phyloP scores from a whole-genome alignment of 1,140 invertebrate species.

The Drosophila fuyamai region DNA sequence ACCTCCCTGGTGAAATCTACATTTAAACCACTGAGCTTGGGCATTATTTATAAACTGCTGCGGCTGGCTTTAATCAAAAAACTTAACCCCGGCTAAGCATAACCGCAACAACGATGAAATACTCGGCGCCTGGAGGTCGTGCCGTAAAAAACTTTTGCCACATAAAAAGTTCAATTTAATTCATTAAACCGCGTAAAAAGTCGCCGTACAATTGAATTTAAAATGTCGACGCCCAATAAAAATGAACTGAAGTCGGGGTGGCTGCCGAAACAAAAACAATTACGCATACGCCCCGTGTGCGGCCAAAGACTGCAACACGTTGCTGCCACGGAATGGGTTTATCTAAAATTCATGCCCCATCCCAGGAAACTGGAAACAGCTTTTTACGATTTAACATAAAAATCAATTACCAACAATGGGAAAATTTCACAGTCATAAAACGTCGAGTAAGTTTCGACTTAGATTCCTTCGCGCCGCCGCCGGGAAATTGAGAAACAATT shows the following conservation, averaged over 20 bases:
- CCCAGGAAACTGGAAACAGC: conserved; percentile 11
- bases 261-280: conserved; percentile 62
- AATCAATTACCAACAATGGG: conserved; percentile 82
- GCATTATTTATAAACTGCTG: conserved; percentile 75
- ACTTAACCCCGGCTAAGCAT: conserved; percentile 49
- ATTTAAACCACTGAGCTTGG: conserved; percentile 67
- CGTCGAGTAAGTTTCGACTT: conserved; percentile 59
- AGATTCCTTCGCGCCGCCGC: conserved; percentile 10
- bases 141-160: conserved; percentile 69
- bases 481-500: conserved; percentile 77
- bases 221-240: conserved; percentile 79
- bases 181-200: conserved; percentile 76
- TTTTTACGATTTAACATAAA: conserved; percentile 82
- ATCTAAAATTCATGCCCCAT: conserved; percentile 75
- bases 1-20: conserved; percentile 49
- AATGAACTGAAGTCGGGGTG: conserved; percentile 50
- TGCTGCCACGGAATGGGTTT: conserved; percentile 51
- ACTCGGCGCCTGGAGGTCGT: conserved; percentile 71
- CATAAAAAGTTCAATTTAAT: conserved; percentile 83
- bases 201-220: conserved; percentile 76
- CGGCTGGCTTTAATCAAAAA: conserved; percentile 68
- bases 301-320: conserved; percentile 62
- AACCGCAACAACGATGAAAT: conserved; percentile 40
- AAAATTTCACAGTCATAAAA: conserved; percentile 80
- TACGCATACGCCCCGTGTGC: conserved; percentile 71